Evolutionary conservation across 2,888 invertebrate genomes (phyloP), one percentile per base, ranked within the genome.

Genomic region (Pristionchus mayeri): DNA sequence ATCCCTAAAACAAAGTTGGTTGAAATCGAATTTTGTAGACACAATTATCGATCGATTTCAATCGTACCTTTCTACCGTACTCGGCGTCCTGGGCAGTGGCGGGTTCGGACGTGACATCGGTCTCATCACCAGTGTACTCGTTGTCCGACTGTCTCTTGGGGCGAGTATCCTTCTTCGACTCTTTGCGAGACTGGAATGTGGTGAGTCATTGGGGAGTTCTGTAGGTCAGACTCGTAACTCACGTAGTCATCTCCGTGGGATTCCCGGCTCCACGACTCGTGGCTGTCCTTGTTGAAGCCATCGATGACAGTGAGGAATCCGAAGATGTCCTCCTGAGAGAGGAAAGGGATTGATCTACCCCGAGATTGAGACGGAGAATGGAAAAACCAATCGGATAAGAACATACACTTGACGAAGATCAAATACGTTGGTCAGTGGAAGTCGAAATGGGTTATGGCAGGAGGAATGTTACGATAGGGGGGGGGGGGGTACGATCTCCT

Each of bases 291-390:
- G 27, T 34, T 54, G 80, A 80, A 80, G 21, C 57, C 54, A 40
- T 80, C 80, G 80, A 80, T 80, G 24, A 57, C 80, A n/a, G 80
- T 80, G 57, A 80, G 80, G 80, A 80, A 80, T 16, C 80, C 80
- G 57, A 37, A 80, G 57, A 80, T 80, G 11, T 80, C 80, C 24
- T 80, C 80, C 80, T 80, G 80, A 2, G 44, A 37, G 21, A 18
- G 18, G 16, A n/a, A 37, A 71, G 71, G 27, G 1, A 7, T 7
- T 16, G 71, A 44, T 13, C 44, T 44, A 44, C 44, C 13, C 7
- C 44, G n/a, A n/a, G n/a, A n/a, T n/a, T n/a, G n/a, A n/a, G n/a
- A n/a, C n/a, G n/a, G n/a, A n/a, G n/a, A n/a, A n/a, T n/a, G n/a
- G n/a, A n/a, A n/a, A n/a, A n/a, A n/a, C n/a, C n/a, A n/a, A n/a